Base-by-base conservation (phyloP, 2,888 invertebrate genomes). In the Agrotis ipsilon region DNA sequence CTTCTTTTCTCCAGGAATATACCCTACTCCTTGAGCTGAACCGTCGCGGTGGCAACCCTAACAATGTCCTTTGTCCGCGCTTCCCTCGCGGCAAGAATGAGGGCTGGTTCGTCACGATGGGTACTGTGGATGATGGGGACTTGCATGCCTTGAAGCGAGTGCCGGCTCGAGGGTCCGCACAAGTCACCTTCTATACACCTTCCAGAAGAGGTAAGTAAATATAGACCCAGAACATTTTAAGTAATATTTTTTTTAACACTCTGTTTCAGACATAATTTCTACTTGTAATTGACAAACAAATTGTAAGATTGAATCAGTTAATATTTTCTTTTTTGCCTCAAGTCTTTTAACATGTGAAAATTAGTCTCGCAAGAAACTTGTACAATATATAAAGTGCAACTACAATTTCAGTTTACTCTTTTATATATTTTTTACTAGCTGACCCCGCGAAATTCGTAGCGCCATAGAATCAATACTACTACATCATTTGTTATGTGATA, bases 1-100 rank as follows among this genome's bases (percentile, higher is more conserved):
- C 13, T 32, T 32, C 3, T 61, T n/a, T 21, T 39, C n/a, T 13
- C 59, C 87, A 97, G 95, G 98, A 98, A 89, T 98, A 98, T 92
- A 97, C 97, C 0, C 90, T 98, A 18, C 91, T 96, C 18, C 92
- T 98, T 3, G 96, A 96, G 45, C 92, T 97, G 84, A 93, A 91
- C 48, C 96, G 97, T 49, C 96, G 96, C 87, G 96, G 97, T 59
- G 93, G 94, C 48, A 94, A 96, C 64, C 92, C 95, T 1, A 97
- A 95, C 86, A 97, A 97, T 84, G 98, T 98, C n/a, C 95, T 97
- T 75, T 98, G 98, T 74, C 98, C 98, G 0, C 97, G 97, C 76
- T 99, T 99, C 96, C 98, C 98, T 2, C 99, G 99, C 91, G 97
- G 98, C 49, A 99, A 99, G 94, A 98, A 98, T 89, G 99, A 99